Conservation (phyloP, 2,113 vertebrate species). For the Chelonoidis abingdonii region DNA sequence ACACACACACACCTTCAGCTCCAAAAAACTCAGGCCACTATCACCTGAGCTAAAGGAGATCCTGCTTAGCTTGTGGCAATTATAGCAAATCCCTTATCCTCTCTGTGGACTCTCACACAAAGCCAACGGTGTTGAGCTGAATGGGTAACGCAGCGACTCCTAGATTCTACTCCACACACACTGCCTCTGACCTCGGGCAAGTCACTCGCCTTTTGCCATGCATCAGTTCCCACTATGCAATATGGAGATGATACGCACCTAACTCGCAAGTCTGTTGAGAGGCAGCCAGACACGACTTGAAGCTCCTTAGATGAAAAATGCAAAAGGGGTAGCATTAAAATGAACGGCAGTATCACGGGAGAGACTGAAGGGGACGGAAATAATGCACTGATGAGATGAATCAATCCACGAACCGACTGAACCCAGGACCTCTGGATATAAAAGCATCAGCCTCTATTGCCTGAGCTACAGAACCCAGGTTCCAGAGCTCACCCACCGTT, state of each 20-base stretch:
- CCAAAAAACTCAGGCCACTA: not conserved
- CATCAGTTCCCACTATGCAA: not conserved
- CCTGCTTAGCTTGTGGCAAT: not conserved
- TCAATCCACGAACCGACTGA: not conserved
- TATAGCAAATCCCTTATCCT: not conserved
- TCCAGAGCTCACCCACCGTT: not conserved
- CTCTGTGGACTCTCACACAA: not conserved
- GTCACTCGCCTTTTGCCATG: no score
- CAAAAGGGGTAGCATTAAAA: not conserved
- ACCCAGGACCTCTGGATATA: not conserved
- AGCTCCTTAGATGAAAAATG: not conserved
- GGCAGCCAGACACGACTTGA: not conserved
- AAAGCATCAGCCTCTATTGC: not conserved
- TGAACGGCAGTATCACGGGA: not conserved
- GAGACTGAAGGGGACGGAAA: not conserved
- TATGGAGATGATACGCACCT: no score
- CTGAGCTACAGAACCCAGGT: not conserved
- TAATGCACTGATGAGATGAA: not conserved
- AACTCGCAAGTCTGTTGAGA: not conserved
- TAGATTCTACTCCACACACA: not conserved
- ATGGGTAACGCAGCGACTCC: not conserved
- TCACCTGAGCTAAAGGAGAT: not conserved
- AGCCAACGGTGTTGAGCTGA: not conserved
- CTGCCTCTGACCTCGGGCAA: not conserved
- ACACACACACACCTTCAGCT: not conserved